phyloP scores from a whole-genome alignment of 2,797 vertebrate genomes.

The Gymnoscopelus braueri region DNA sequence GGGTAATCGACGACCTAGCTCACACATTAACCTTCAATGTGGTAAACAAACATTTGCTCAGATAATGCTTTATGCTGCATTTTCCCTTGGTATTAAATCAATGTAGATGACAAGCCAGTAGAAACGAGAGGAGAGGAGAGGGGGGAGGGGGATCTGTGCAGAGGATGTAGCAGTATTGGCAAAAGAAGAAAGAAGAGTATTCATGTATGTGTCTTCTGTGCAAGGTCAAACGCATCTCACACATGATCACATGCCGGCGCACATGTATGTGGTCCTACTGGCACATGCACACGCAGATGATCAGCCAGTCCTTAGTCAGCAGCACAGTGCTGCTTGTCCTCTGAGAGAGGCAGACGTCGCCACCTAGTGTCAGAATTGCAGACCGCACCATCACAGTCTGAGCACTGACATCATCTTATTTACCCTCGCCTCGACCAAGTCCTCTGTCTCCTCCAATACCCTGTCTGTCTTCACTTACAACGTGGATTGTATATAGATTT shows the following conservation, averaged over 20 bases:
- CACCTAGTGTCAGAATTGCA: slow-evolving; percentile 67
- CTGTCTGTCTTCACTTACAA: not conserved
- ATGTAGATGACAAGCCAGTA: slow-evolving; percentile 15
- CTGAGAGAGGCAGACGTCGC: slow-evolving; percentile 56
- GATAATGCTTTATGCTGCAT: slow-evolving; percentile 26
- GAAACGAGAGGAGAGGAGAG: slow-evolving; percentile 4
- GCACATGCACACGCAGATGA: slow-evolving; percentile 29
- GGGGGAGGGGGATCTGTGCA: not conserved
- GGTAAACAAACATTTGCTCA: slow-evolving; percentile 33
- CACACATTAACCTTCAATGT: slow-evolving; percentile 31
- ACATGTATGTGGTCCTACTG: slow-evolving; percentile 60
- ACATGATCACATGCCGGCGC: slow-evolving; percentile 66
- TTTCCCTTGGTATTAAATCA: slow-evolving; percentile 17
- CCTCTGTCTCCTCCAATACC: not conserved
- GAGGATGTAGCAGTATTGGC: slow-evolving; percentile 20
- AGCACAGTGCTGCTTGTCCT: slow-evolving; percentile 47
- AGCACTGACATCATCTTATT: slow-evolving; percentile 47
- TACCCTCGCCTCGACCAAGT: not conserved
- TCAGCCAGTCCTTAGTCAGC: slow-evolving; percentile 71
- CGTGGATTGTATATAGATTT: not conserved
- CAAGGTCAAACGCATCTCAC: slow-evolving; percentile 66
- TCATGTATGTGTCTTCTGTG: slow-evolving; percentile 50
- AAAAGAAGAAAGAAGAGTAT: slow-evolving; percentile 42
- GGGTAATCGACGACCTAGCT: slow-evolving; percentile 26
- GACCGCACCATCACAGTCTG: slow-evolving; percentile 18